A percentile compares a stretch with the other conserved stretches of the same genome.
phyloP scores from a whole-genome alignment of 2,113 vertebrate genomes.

The Urocynchramus pylzowi region DNA sequence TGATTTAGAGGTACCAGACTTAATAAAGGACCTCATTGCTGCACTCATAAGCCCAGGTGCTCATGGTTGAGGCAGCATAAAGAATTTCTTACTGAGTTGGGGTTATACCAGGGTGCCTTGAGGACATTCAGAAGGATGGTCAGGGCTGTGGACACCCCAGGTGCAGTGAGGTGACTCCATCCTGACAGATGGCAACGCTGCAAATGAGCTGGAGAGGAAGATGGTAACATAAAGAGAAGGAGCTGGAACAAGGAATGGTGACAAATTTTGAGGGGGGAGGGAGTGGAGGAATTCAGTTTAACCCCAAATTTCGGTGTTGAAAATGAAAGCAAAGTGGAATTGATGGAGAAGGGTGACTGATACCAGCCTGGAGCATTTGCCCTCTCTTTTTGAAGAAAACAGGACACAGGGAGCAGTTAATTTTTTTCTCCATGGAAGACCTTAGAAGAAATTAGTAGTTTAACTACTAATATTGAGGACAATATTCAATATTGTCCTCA shows the following conservation, averaged over 20 bases:
- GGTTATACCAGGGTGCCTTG: background rate
- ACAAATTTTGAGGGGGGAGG: accelerated
- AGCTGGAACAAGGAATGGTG: background rate
- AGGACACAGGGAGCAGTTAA: background rate
- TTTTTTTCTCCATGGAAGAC: background rate
- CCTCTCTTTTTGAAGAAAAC: background rate
- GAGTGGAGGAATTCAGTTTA: background rate
- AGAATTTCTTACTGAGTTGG: background rate
- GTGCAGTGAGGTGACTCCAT: background rate
- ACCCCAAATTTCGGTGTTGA: background rate
- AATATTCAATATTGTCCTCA: background rate
- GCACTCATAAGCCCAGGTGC: background rate
- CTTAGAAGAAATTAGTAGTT: background rate
- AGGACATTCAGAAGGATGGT: background rate
- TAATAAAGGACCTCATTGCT: background rate
- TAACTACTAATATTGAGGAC: no score
- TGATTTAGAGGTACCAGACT: background rate
- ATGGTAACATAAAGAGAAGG: background rate
- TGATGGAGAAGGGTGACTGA: background rate
- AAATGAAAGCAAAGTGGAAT: background rate
- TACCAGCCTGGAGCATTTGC: background rate
- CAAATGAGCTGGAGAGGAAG: background rate
- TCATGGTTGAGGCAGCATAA: background rate
- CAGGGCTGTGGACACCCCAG: background rate
- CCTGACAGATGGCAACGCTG: background rate